A percentile compares a stretch with the other conserved stretches of the same genome.
Evolutionary conservation across 37 sponge, comb jelly and placozoan genomes (phyloP).

Genomic region (Aphrocallistes beatrix): DNA sequence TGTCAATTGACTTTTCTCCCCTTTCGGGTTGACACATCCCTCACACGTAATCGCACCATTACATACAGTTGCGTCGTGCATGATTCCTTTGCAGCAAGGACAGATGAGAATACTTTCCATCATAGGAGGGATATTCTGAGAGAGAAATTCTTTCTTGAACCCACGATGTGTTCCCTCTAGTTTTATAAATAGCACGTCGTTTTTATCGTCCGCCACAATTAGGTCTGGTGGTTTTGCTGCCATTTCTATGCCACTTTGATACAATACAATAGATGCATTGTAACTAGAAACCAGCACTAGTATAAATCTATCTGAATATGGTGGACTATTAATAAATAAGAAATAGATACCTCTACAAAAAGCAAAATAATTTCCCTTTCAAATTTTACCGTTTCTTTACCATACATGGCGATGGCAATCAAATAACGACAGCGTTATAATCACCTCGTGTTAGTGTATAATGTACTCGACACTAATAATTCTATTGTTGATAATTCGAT

Average conservation of each 20-base stretch:
- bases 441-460: too few relatives aligned
- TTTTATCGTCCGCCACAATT: neutral
- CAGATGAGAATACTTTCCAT: neutral
- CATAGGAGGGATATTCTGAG: conserved; percentile 8
- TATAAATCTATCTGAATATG: too few relatives aligned
- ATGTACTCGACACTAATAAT: too few relatives aligned
- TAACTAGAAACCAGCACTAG: too few relatives aligned
- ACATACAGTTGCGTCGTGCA: neutral
- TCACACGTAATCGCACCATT: neutral
- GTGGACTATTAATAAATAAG: too few relatives aligned
- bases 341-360: too few relatives aligned
- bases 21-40: neutral
- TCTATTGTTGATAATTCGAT: too few relatives aligned
- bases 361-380: too few relatives aligned
- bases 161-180: conserved; percentile 14
- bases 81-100: neutral
- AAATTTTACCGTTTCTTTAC: too few relatives aligned
- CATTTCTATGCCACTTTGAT: neutral
- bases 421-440: too few relatives aligned
- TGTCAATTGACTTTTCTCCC: neutral
- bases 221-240: neutral
- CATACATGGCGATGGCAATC: too few relatives aligned
- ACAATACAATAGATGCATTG: too few relatives aligned
- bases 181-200: neutral
- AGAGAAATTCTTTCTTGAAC: neutral